Percentiles rank a stretch among this genome's conserved stretches.
These are phyloP conservation scores for Plecotus auritus DNA, from an alignment of 2,113 vertebrate species.

Conservation along the genomic window DNA sequence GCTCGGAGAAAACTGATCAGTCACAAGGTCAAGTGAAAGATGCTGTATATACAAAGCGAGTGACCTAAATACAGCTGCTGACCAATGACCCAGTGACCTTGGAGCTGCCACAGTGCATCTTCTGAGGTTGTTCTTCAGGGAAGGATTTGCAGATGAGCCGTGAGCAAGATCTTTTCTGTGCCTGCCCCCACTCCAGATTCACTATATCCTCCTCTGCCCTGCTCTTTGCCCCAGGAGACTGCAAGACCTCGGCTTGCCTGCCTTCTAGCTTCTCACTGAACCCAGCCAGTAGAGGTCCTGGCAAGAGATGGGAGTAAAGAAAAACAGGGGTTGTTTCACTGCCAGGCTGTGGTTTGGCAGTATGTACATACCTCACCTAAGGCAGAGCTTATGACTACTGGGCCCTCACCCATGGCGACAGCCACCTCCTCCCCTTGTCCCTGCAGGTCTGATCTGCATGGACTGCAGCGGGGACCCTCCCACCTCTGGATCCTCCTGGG, in stretches of 20 bases:
- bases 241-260: not conserved
- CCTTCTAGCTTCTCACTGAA: not conserved
- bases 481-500: not conserved
- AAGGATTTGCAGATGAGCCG: not conserved
- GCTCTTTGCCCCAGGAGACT: not conserved
- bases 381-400: not conserved
- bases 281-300: not conserved
- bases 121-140: not conserved
- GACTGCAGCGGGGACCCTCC: not conserved
- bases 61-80: constrained; percentile 6
- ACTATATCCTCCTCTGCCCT: not conserved
- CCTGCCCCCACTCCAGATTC: not conserved
- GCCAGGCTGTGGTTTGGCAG: not conserved
- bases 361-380: not conserved
- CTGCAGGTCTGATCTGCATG: not conserved
- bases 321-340: not conserved
- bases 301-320: not conserved
- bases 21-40: constrained; percentile 9
- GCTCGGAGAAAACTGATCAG: not conserved
- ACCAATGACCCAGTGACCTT: not conserved
- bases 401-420: not conserved
- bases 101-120: not conserved
- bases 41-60: not conserved
- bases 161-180: not conserved
- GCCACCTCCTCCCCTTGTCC: not conserved